Evolutionary conservation across 2,888 invertebrate genomes (phyloP).

Genomic region (Drosophila siamana): DNA sequence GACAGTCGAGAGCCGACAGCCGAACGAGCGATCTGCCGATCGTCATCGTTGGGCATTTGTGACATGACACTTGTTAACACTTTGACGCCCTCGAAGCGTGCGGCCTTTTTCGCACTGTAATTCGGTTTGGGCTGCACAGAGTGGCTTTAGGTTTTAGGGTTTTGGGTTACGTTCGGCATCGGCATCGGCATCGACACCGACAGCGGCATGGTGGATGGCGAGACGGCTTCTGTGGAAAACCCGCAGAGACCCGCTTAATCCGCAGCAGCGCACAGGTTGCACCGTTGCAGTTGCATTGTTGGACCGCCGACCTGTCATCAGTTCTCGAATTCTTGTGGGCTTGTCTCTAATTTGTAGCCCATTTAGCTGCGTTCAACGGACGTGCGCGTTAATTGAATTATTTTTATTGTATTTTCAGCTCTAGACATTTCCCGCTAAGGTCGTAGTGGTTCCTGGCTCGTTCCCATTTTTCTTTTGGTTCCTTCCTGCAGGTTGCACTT

Average conservation of each 20-base stretch:
- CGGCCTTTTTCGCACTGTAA: slow-evolving; percentile 68
- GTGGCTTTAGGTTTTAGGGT: slow-evolving; percentile 5
- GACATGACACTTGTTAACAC: slow-evolving; percentile 83
- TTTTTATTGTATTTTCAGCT: slow-evolving; percentile 68
- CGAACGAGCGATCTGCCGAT: background rate
- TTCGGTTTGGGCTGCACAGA: slow-evolving; percentile 55
- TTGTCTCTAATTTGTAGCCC: slow-evolving; percentile 74
- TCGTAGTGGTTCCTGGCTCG: slow-evolving; percentile 6
- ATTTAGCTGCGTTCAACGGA: slow-evolving; percentile 62
- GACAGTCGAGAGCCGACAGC: slow-evolving; percentile 33
- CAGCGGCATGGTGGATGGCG: too few relatives aligned
- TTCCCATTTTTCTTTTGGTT: background rate
- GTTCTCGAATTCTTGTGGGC: slow-evolving; percentile 72
- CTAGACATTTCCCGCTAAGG: slow-evolving; percentile 50
- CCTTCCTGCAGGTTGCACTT: slow-evolving; percentile 19
- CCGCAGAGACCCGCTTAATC: slow-evolving; percentile 66
- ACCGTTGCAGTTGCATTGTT: slow-evolving; percentile 45
- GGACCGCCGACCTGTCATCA: slow-evolving; percentile 59
- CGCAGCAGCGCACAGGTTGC: slow-evolving; percentile 50
- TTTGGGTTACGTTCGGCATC: background rate
- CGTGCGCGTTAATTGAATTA: slow-evolving; percentile 77
- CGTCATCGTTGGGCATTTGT: slow-evolving; percentile 56
- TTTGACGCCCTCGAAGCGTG: slow-evolving; percentile 71
- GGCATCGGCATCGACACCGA: too few relatives aligned
- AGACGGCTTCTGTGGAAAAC: slow-evolving; percentile 59